Evolutionary conservation across 2,113 vertebrate genomes (phyloP).

Genomic region (Anhinga rufa): DNA sequence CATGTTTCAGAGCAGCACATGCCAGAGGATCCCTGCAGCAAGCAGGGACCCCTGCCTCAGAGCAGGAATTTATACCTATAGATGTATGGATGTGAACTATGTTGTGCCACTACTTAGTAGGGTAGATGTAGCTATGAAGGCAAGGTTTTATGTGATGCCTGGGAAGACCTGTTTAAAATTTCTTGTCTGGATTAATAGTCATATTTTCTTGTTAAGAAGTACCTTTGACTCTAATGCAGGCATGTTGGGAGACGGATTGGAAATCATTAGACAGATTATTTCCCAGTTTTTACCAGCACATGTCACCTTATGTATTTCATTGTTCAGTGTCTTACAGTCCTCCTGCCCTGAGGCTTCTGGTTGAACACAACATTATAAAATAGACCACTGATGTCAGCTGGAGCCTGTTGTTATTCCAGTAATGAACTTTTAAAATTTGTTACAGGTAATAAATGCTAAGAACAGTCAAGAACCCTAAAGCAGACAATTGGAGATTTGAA

Average conservation of each 20-base stretch:
- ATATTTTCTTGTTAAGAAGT: neutral
- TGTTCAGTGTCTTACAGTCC: neutral
- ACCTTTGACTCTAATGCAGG: neutral
- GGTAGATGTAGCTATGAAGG: neutral
- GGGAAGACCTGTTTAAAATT: neutral
- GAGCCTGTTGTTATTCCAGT: neutral
- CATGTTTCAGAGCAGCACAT: rapidly evolving
- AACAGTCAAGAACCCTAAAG: neutral
- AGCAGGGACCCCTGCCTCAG: neutral
- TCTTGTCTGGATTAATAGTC: neutral
- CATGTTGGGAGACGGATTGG: neutral
- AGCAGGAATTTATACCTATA: neutral
- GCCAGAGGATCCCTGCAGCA: neutral
- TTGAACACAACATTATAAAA: neutral
- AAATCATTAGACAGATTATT: neutral
- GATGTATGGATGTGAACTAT: rapidly evolving
- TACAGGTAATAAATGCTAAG: neutral
- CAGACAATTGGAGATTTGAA: neutral
- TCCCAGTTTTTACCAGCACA: neutral
- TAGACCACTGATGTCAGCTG: neutral
- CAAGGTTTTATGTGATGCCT: neutral
- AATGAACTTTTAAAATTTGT: neutral
- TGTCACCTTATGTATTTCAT: neutral
- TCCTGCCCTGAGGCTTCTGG: neutral
- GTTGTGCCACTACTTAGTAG: neutral